Conservation (phyloP, 2,113 vertebrate genomes). For the Melanerpes aurifrons region DNA sequence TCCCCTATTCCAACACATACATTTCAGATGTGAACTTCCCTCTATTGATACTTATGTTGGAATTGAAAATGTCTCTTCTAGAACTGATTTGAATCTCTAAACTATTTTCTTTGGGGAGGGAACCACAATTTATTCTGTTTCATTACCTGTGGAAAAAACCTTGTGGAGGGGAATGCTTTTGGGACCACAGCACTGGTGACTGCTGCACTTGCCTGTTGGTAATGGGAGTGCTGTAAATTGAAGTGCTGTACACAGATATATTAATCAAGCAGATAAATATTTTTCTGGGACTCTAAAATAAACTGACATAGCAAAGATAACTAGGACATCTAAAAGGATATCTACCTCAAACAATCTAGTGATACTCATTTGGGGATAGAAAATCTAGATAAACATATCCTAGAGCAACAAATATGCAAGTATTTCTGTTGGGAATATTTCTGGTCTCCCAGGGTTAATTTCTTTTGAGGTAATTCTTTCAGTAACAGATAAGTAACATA, state of each 20-base stretch:
- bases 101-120: accelerated
- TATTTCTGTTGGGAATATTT: neutral
- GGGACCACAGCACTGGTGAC: neutral
- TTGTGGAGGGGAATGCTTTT: neutral
- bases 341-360: neutral
- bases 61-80: neutral
- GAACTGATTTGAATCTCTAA: neutral
- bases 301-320: neutral
- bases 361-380: neutral
- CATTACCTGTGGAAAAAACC: neutral
- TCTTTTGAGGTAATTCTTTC: neutral
- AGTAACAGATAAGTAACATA: neutral
- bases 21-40: neutral
- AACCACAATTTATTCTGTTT: neutral
- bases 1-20: neutral
- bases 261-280: neutral
- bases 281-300: neutral
- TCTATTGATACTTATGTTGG: neutral
- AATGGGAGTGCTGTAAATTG: neutral
- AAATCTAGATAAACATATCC: neutral
- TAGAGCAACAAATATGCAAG: neutral
- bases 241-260: neutral
- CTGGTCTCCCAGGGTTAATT: neutral
- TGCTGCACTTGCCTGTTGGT: neutral
- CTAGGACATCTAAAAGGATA: neutral